Percentiles rank a stretch among this genome's conserved stretches.
phyloP scores from a whole-genome alignment of 2,888 invertebrate genomes.

The Ectemnius continuus region DNA sequence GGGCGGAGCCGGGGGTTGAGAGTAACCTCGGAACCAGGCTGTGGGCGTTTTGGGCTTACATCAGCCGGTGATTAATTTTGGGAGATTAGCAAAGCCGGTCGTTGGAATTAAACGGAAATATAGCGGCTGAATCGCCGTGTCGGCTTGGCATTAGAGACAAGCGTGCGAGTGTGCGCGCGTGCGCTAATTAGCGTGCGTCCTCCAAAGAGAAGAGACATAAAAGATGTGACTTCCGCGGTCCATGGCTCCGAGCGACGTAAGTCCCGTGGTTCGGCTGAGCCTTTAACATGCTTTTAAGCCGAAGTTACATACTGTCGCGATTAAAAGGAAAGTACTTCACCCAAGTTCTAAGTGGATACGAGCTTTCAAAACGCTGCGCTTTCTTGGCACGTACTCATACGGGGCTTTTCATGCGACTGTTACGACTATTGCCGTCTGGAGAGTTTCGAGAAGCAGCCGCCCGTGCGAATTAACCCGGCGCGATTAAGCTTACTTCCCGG shows the following conservation, averaged over 20 bases:
- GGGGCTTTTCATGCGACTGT: constrained; percentile 57
- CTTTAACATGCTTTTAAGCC: constrained; percentile 54
- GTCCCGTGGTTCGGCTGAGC: constrained; percentile 45
- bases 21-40: constrained; percentile 29
- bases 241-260: constrained; percentile 11
- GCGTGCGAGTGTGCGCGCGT: not conserved
- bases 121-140: constrained; percentile 46
- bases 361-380: constrained; percentile 49
- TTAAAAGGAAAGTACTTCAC: constrained; percentile 56
- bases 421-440: constrained; percentile 64
- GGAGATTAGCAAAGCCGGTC: constrained; percentile 64
- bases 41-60: constrained; percentile 48
- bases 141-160: constrained; percentile 41
- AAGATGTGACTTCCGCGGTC: constrained; percentile 22
- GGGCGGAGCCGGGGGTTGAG: not conserved
- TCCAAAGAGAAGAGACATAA: not conserved
- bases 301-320: constrained; percentile 52
- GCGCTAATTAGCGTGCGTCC: constrained; percentile 50
- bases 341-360: constrained; percentile 39
- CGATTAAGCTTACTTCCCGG: constrained; percentile 61
- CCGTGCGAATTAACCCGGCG: constrained; percentile 58
- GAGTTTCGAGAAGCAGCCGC: constrained; percentile 47
- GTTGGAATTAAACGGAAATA: constrained; percentile 58
- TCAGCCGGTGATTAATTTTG: constrained; percentile 65
- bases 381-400: constrained; percentile 65